Conservation (phyloP, 2,888 invertebrate species). For the Agrotis exclamationis region DNA sequence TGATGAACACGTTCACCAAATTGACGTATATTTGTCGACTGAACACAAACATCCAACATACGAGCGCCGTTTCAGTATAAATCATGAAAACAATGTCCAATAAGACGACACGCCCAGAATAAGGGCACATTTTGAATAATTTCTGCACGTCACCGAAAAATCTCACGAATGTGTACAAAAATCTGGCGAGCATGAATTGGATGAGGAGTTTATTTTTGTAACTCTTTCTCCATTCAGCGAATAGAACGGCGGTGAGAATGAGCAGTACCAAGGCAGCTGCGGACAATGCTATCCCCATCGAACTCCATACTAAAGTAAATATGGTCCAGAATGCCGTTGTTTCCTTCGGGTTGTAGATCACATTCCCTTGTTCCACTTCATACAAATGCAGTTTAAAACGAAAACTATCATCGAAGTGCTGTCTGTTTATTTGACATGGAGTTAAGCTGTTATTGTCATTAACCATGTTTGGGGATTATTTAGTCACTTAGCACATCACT, state of each 20-base stretch:
- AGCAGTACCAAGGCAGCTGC: conserved; percentile 75
- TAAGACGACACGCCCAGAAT: conserved; percentile 51
- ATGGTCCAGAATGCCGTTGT: conserved; percentile 59
- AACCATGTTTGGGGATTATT: conserved; percentile 43
- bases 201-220: conserved; percentile 84
- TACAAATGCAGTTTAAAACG: neutral
- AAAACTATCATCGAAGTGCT: conserved; percentile 13
- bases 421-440: conserved; percentile 35
- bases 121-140: conserved; percentile 57
- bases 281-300: conserved; percentile 78
- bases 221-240: conserved; percentile 81
- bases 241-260: conserved; percentile 78
- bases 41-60: conserved; percentile 84
- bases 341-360: conserved; percentile 63
- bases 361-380: conserved; percentile 63
- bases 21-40: conserved; percentile 81
- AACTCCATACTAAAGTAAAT: conserved; percentile 71
- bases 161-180: conserved; percentile 76
- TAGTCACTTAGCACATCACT: conserved; percentile 33
- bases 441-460: conserved; percentile 24
- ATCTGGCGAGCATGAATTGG: conserved; percentile 83
- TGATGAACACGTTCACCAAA: conserved; percentile 80
- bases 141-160: conserved; percentile 73
- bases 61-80: conserved; percentile 79
- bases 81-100: conserved; percentile 69